Base-by-base conservation (phyloP, 2,888 invertebrate species). In the Odontocerum albicorne region DNA sequence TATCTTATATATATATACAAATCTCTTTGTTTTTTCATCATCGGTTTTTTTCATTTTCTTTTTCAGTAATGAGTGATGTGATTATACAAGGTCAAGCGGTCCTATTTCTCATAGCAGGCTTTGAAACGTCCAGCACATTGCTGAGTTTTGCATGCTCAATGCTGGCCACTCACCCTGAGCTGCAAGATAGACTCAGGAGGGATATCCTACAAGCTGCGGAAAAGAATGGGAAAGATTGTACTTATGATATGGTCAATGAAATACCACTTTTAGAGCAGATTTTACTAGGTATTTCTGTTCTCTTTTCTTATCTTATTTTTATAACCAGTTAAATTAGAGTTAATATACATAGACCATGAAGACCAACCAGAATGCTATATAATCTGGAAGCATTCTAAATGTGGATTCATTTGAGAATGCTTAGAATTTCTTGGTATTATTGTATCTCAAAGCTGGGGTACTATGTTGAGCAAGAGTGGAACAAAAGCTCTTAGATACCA, bases 61-160 rank as follows among this genome's bases (percentile, higher is more conserved):
- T 70, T 68, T 27, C 64, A 78, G 79, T 72, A 61, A 64, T 81
- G 62, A 78, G 76, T 46, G 78, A 80, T 44, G 77, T 77, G 51
- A 77, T 78, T 2, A 73, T 81, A 17, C 75, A 80, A 57, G 81
- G 81, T 1, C 83, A 85, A 65, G 74, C 78, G 6, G 68, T 83
- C 22, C 66, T 83, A 2, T 84, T 84, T 67, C 75, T 84, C 2
- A 67, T 81, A 45, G 84, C 81, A 44, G 84, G 83, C 0, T 84
- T 78, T 63, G 84, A 84, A 64, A 84, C 84, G 0, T 81, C 82
- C 0, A 79, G 82, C 46, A 80, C 80, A 0, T 65, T 81, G n/a
- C 64, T 83, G 27, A 77, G 80, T 0, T 82, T 81, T 60, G 77
- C 77, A 1, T 68, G 79, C 7, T 79, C 80, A 63, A 75, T 77